These are phyloP conservation scores for Pluvialis apricaria DNA, from an alignment of 2,113 vertebrate species.

Conservation along the genomic window DNA sequence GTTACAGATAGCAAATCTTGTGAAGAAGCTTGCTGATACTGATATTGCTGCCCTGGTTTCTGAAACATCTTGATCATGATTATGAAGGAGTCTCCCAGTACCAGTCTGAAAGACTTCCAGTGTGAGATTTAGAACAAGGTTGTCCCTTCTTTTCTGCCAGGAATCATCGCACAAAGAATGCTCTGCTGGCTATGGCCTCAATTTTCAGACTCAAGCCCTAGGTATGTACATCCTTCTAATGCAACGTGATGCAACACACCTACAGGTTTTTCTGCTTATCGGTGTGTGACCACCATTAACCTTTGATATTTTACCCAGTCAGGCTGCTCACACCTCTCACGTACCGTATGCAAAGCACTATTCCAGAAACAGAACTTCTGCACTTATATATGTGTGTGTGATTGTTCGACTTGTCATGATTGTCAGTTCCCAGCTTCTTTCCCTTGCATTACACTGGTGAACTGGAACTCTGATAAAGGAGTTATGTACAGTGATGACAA, in stretches of 20 bases:
- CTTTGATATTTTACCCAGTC: not conserved
- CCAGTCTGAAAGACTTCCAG: not conserved
- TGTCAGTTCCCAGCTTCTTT: slow-evolving; percentile 42
- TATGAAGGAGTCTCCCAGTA: not conserved
- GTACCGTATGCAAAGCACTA: not conserved
- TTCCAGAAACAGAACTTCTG: not conserved
- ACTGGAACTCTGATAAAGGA: slow-evolving; percentile 78
- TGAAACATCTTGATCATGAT: not conserved
- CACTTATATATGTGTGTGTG: not conserved
- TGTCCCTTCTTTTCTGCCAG: not conserved
- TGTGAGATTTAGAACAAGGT: not conserved
- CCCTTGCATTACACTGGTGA: slow-evolving; percentile 60
- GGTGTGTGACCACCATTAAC: not conserved
- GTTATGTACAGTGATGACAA: slow-evolving; percentile 87
- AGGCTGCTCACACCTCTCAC: not conserved
- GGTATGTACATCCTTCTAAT: rapidly evolving
- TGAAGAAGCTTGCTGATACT: rapidly evolving
- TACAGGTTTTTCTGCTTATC: not conserved
- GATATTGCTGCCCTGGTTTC: not conserved
- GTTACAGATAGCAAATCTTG: not conserved
- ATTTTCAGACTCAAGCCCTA: not conserved
- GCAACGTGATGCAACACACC: not conserved
- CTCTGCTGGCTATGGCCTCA: not conserved
- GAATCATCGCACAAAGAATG: not conserved
- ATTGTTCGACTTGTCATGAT: not conserved